Conservation (phyloP, 2,113 vertebrate genomes). For the Trematomus loennbergii region DNA sequence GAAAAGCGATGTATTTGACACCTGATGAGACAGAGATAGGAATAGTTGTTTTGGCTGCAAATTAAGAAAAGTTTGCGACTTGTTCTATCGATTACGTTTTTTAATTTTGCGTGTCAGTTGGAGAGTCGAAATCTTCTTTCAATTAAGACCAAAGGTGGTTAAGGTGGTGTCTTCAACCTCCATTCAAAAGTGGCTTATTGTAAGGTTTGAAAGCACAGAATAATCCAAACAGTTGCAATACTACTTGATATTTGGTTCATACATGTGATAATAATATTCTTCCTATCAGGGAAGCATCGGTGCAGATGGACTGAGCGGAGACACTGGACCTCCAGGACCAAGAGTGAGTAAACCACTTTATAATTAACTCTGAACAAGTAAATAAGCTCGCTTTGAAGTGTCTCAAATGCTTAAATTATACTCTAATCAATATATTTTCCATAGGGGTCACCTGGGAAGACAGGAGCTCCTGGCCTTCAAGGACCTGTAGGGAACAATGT, state of each 20-base stretch:
- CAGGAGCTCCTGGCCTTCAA: conserved; percentile 76
- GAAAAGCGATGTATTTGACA: too few relatives aligned
- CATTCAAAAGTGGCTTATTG: too few relatives aligned
- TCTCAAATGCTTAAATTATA: not conserved
- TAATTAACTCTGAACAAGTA: not conserved
- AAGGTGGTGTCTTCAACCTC: too few relatives aligned
- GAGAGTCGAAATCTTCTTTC: too few relatives aligned
- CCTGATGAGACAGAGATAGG: too few relatives aligned
- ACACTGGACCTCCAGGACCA: conserved; percentile 64
- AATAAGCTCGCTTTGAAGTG: not conserved
- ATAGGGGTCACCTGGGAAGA: conserved; percentile 80
- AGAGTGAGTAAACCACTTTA: conserved; percentile 57
- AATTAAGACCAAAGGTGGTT: too few relatives aligned
- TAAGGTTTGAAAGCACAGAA: not conserved
- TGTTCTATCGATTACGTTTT: too few relatives aligned
- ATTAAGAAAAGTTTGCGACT: too few relatives aligned
- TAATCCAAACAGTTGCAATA: too few relatives aligned
- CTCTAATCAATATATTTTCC: conserved; percentile 16
- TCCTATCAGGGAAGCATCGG: conserved; percentile 76
- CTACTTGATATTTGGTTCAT: too few relatives aligned
- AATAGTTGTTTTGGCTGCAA: too few relatives aligned
- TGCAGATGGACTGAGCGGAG: conserved; percentile 68
- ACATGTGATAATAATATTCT: not conserved
- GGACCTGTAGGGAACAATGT: conserved; percentile 81
- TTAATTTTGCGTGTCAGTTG: too few relatives aligned